Percentiles rank a stretch among this genome's conserved stretches.
Evolutionary conservation across 2,888 invertebrate genomes (phyloP).

Genomic region (Leucophenga montana): DNA sequence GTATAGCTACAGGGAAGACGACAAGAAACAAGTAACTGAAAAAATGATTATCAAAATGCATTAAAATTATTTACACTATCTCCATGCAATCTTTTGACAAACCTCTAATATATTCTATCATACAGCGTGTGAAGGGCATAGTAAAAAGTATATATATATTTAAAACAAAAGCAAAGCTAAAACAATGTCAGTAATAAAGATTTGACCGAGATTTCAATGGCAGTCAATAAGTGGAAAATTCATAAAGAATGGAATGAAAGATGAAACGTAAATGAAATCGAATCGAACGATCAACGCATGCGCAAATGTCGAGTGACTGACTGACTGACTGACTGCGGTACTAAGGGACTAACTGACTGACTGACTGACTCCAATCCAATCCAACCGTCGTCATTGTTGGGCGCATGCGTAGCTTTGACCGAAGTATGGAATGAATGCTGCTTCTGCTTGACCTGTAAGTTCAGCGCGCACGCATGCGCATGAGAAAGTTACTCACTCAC

Average conservation of each 20-base stretch:
- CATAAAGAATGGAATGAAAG: constrained; percentile 9
- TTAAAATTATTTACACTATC: too few relatives aligned
- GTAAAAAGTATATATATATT: background rate
- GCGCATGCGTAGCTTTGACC: background rate
- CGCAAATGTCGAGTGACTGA: background rate
- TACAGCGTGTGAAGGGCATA: too few relatives aligned
- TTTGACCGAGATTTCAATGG: constrained; percentile 27
- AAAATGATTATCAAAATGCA: too few relatives aligned
- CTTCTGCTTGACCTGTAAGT: constrained; percentile 56
- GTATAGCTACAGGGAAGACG: too few relatives aligned
- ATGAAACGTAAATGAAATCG: background rate
- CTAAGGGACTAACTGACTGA: constrained; percentile 9
- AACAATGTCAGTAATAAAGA: constrained; percentile 12
- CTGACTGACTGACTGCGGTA: background rate
- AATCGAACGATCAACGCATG: constrained; percentile 6
- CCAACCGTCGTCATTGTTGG: constrained; percentile 3
- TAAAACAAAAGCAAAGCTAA: constrained; percentile 24
- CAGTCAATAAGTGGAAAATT: constrained; percentile 17
- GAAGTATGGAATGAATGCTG: background rate
- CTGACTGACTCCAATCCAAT: constrained; percentile 11
- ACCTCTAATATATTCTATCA: too few relatives aligned
- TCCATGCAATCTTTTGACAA: too few relatives aligned
- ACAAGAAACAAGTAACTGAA: too few relatives aligned
- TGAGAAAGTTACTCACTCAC: constrained; percentile 19
- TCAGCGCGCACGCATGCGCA: constrained; percentile 61